Conservation (phyloP, 1,140 invertebrate genomes). For the Drosophila auraria region DNA sequence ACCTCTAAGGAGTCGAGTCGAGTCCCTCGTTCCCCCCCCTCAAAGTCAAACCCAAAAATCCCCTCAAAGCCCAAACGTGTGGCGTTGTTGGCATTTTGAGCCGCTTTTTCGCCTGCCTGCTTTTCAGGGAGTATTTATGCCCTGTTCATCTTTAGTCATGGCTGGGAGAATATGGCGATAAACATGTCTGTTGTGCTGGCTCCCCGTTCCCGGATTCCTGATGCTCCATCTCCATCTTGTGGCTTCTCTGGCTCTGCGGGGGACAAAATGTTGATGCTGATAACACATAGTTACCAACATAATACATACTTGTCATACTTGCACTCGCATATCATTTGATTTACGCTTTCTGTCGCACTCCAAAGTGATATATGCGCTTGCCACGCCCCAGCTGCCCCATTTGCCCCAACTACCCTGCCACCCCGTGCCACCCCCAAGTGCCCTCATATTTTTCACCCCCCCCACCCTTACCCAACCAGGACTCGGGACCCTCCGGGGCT, state of each 20-base stretch:
- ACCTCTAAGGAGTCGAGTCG: background rate
- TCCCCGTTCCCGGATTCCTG: background rate
- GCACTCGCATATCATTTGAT: conserved; percentile 82
- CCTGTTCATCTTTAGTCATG: conserved; percentile 78
- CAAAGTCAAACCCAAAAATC: background rate
- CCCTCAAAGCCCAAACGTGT: background rate
- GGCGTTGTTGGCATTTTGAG: conserved; percentile 39
- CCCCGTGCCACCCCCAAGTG: too few species aligned
- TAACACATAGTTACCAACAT: conserved; percentile 82
- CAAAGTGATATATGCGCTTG: conserved; percentile 74
- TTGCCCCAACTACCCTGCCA: background rate
- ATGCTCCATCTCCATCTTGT: conserved; percentile 3
- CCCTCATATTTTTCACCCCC: background rate
- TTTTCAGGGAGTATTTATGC: conserved; percentile 70
- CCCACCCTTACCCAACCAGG: background rate
- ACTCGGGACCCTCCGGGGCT: conserved; percentile 9
- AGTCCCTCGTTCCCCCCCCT: background rate
- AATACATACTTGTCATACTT: conserved; percentile 83
- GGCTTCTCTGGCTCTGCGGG: conserved; percentile 15
- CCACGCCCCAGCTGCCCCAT: conserved; percentile 40
- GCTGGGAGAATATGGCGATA: conserved; percentile 80
- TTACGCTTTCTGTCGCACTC: conserved; percentile 79
- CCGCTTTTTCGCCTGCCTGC: conserved; percentile 76
- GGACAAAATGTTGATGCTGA: conserved; percentile 71
- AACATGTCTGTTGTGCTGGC: conserved; percentile 64